phyloP scores from a whole-genome alignment of 2,888 invertebrate genomes.

The Drosophila cognata region DNA sequence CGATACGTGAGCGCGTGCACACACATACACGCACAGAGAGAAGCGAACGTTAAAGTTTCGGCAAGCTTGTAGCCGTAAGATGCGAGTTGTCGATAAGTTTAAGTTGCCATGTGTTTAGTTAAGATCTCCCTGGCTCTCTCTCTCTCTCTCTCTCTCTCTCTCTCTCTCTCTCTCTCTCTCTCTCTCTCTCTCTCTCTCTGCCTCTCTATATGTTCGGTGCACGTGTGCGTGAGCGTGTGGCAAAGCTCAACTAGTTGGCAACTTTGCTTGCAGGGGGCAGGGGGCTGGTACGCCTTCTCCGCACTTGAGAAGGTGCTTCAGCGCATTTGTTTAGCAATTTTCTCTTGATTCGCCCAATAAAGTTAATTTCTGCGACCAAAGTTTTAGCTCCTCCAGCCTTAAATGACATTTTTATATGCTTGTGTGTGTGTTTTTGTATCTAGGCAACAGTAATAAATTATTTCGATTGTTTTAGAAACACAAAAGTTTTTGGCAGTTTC shows the following conservation, averaged over 20 bases:
- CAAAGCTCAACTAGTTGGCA: constrained; percentile 71
- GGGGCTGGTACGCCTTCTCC: background rate
- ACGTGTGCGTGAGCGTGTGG: constrained; percentile 9
- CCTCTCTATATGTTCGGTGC: background rate
- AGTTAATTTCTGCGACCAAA: constrained; percentile 71
- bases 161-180: background rate
- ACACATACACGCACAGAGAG: background rate
- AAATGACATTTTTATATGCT: constrained; percentile 71
- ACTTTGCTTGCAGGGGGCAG: constrained; percentile 35
- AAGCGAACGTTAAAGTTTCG: constrained; percentile 36
- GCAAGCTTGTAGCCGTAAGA: constrained; percentile 70
- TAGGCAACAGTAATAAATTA: constrained; percentile 58
- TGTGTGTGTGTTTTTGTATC: constrained; percentile 20
- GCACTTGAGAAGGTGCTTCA: constrained; percentile 70
- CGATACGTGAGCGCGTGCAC: constrained; percentile 5
- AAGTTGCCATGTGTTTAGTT: constrained; percentile 75
- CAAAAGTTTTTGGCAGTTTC: constrained; percentile 37
- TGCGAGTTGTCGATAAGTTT: constrained; percentile 74
- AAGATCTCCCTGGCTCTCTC: constrained; percentile 35
- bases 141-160: constrained; percentile 1
- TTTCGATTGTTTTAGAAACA: constrained; percentile 66
- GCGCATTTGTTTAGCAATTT: constrained; percentile 77
- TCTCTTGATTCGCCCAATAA: constrained; percentile 77
- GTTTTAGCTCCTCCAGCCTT: constrained; percentile 45
- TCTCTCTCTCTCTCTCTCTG: background rate